Percentiles rank a stretch among this genome's conserved stretches.
phyloP scores from a whole-genome alignment of 2,888 invertebrate genomes.

The Chrysolina oricalcia region DNA sequence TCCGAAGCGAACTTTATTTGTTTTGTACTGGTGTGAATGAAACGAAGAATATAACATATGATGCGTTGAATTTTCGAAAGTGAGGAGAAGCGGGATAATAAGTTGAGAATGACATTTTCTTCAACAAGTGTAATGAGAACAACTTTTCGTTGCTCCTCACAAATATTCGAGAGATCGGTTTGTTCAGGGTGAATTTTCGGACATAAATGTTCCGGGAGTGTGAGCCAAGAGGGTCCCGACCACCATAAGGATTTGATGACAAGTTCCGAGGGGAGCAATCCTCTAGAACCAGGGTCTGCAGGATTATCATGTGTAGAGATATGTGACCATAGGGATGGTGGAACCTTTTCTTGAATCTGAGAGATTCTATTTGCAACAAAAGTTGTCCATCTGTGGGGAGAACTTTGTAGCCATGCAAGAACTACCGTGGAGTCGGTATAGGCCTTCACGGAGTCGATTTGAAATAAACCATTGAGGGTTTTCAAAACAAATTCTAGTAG shows the following conservation, averaged over 20 bases:
- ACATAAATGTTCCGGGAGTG: background rate
- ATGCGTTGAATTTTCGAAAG: constrained; percentile 1
- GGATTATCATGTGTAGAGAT: too few relatives aligned
- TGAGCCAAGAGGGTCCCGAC: background rate
- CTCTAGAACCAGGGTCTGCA: too few relatives aligned
- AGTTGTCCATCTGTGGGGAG: constrained; percentile 30
- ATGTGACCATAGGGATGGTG: too few relatives aligned
- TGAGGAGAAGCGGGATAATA: background rate
- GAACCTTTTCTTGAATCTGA: too few relatives aligned
- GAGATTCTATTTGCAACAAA: constrained; percentile 41
- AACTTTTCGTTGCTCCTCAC: background rate
- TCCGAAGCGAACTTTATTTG: background rate
- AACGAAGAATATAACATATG: background rate
- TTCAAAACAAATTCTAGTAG: too few relatives aligned
- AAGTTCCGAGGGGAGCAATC: background rate
- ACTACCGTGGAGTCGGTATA: constrained; percentile 25
- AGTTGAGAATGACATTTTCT: background rate
- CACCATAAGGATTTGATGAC: background rate
- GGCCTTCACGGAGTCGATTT: too few relatives aligned
- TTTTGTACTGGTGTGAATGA: background rate
- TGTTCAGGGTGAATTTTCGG: constrained; percentile 13
- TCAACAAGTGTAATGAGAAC: too few relatives aligned
- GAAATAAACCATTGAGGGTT: too few relatives aligned
- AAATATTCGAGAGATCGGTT: background rate
- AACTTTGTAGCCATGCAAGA: constrained; percentile 31